Conservation (phyloP, 2,797 vertebrate genomes). For the Catamblyrhynchus diadema region DNA sequence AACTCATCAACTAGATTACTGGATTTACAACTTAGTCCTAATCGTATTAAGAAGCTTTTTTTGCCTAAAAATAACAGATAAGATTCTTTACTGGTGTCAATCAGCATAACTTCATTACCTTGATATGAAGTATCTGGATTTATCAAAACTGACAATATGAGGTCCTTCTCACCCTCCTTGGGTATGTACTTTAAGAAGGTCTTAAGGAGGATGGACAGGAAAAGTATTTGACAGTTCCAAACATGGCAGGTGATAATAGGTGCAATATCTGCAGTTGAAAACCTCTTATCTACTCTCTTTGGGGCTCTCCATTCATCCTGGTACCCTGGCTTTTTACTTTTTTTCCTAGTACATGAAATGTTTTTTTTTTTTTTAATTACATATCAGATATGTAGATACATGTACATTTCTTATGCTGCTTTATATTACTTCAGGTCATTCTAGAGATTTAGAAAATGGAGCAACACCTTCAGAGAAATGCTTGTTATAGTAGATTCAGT, state of each 20-base stretch:
- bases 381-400: not conserved
- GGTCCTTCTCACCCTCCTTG: not conserved
- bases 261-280: not conserved
- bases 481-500: not conserved
- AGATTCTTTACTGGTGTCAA: not conserved
- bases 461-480: not conserved
- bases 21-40: not conserved
- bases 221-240: not conserved
- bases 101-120: not conserved
- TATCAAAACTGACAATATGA: not conserved
- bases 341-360: not conserved
- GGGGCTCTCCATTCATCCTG: not conserved
- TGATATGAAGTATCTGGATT: not conserved
- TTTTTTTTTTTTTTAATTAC: not conserved
- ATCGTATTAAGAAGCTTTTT: slow-evolving; percentile 9
- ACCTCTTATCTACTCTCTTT: not conserved
- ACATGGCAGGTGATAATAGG: not conserved
- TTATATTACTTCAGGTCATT: not conserved
- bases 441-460: not conserved
- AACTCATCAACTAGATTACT: not conserved
- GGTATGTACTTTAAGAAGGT: not conserved
- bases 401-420: not conserved
- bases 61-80: slow-evolving; percentile 36
- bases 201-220: not conserved
- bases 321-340: not conserved